Conservation (phyloP, 2,888 invertebrate genomes). For the Therioaphis trifolii region DNA sequence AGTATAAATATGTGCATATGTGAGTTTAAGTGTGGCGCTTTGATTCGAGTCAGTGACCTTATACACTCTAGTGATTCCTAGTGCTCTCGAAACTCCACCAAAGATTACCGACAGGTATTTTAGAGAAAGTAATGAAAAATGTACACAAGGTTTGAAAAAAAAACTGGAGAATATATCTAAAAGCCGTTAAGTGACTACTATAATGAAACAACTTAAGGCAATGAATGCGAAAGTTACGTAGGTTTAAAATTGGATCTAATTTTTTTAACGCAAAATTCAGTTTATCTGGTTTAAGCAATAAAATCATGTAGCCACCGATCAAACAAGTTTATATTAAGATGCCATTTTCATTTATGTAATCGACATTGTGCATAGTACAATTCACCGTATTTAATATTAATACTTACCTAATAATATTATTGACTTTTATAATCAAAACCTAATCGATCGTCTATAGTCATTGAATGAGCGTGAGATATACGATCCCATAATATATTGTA, state of each 20-base stretch:
- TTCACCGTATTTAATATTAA: too few relatives aligned
- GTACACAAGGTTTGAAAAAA: background rate
- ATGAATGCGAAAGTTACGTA: conserved; percentile 26
- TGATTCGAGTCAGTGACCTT: conserved; percentile 50
- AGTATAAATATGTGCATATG: background rate
- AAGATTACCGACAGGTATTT: conserved; percentile 22
- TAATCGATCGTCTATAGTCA: too few relatives aligned
- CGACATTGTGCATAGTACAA: too few relatives aligned
- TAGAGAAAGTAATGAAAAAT: conserved; percentile 51
- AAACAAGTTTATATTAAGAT: background rate
- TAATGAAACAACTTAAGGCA: conserved; percentile 4
- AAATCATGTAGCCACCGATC: background rate
- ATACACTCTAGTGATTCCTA: conserved; percentile 47
- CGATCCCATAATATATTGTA: too few relatives aligned
- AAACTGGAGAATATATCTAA: conserved; percentile 42
- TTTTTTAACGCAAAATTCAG: background rate
- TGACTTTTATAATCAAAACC: too few relatives aligned
- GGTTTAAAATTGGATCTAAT: background rate
- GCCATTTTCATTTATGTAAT: too few relatives aligned
- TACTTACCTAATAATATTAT: too few relatives aligned
- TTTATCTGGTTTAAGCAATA: conserved; percentile 18
- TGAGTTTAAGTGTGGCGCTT: conserved; percentile 12
- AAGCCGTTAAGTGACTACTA: conserved; percentile 9
- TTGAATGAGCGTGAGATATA: too few relatives aligned
- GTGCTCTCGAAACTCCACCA: conserved; percentile 41